A percentile compares a stretch with the other conserved stretches of the same genome.
Evolutionary conservation across 2,113 vertebrate genomes (phyloP).

Genomic region (Otocyon megalotis): DNA sequence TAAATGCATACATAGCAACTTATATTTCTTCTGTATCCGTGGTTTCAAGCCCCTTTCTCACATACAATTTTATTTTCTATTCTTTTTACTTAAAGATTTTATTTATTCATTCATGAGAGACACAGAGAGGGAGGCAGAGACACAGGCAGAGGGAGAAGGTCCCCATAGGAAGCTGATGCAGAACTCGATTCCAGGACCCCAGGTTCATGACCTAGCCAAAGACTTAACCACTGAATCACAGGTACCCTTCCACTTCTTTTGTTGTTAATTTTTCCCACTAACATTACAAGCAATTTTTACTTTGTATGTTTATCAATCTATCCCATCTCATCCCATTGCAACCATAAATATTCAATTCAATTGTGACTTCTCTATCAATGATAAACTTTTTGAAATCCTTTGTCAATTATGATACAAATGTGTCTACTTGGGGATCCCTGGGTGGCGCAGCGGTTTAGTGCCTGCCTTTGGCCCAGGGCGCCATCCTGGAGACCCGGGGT

Average conservation of each 20-base stretch:
- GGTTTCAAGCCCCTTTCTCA: background rate
- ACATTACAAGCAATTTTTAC: background rate
- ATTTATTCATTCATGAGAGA: background rate
- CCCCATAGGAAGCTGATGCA: no score
- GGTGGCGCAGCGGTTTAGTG: no score
- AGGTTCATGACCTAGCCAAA: no score
- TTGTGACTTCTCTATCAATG: background rate
- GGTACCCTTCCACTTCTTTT: background rate
- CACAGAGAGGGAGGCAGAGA: no score
- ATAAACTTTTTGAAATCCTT: background rate
- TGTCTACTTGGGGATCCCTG: no score
- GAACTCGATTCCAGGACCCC: no score
- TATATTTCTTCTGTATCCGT: background rate
- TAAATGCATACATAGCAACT: background rate
- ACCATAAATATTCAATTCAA: background rate
- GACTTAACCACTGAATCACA: no score
- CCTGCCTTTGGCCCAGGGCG: no score
- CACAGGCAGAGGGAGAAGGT: no score
- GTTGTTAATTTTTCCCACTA: background rate
- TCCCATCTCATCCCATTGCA: background rate
- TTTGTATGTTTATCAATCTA: background rate
- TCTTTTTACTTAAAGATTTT: background rate
- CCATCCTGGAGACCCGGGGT: no score
- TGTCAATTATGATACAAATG: background rate
- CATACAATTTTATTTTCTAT: background rate